Evolutionary conservation across 2,888 invertebrate species (phyloP).

Genomic region (Octodonta nipae): DNA sequence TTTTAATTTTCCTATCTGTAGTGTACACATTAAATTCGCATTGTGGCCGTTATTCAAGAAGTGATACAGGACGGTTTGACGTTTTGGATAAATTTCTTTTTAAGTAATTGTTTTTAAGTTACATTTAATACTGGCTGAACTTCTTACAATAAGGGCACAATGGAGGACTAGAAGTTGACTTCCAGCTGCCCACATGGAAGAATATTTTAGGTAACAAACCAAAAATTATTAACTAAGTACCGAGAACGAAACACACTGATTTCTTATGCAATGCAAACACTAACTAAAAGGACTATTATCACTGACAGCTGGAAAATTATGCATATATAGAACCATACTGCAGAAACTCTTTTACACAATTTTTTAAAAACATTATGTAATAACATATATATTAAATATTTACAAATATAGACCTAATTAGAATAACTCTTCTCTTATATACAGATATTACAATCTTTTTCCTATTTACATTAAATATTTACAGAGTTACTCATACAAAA

Average conservation of each 20-base stretch:
- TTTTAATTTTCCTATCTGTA: constrained; percentile 22
- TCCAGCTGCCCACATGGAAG: constrained; percentile 24
- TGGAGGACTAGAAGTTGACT: constrained; percentile 33
- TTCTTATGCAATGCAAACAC: too few relatives aligned
- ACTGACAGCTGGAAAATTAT: constrained; percentile 23
- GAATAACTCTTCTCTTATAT: constrained; percentile 33
- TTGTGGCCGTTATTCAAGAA: constrained; percentile 26
- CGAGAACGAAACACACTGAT: too few relatives aligned
- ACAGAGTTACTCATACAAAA: constrained; percentile 3
- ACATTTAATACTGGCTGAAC: constrained; percentile 32
- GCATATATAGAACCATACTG: constrained; percentile 30
- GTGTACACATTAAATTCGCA: constrained; percentile 28
- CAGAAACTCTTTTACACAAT: constrained; percentile 32
- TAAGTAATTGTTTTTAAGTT: constrained; percentile 12
- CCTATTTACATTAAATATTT: constrained; percentile 21
- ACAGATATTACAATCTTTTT: constrained; percentile 30
- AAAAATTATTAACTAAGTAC: too few relatives aligned
- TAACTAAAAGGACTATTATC: too few relatives aligned
- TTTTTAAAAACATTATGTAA: constrained; percentile 31
- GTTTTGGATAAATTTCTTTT: constrained; percentile 27
- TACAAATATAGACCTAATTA: constrained; percentile 31
- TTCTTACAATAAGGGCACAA: constrained; percentile 29
- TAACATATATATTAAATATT: constrained; percentile 26
- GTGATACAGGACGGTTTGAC: constrained; percentile 32
- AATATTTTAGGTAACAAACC: too few relatives aligned